phyloP scores from a whole-genome alignment of 2,797 vertebrate species.

The Mormyrops boulengeri region DNA sequence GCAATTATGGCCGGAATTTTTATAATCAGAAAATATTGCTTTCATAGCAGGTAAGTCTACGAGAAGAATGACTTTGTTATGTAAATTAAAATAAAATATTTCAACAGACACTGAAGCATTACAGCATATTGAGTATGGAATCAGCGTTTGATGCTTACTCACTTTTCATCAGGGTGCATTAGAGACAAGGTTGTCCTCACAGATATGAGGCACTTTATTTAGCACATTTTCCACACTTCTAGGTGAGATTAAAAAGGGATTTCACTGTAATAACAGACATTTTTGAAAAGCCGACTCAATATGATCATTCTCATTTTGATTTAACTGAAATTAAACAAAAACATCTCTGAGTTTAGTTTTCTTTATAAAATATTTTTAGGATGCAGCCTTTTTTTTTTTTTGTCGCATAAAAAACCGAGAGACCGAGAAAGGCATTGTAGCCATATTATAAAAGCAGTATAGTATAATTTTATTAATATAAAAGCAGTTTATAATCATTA shows the following conservation, averaged over 20 bases:
- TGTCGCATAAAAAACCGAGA: background rate
- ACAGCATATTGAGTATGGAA: background rate
- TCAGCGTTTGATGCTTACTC: background rate
- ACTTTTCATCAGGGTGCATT: background rate
- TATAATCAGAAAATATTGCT: slow-evolving; percentile 65
- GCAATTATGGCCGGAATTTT: slow-evolving; percentile 51
- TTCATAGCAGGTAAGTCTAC: slow-evolving; percentile 54
- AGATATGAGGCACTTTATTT: background rate
- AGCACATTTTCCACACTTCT: background rate
- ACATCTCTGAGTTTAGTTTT: background rate
- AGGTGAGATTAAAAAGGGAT: background rate
- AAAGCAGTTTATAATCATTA: background rate
- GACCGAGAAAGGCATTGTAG: background rate
- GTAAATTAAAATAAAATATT: background rate
- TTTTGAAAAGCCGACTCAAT: background rate
- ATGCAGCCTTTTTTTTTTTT: background rate
- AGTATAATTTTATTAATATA: background rate
- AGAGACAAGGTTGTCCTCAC: background rate
- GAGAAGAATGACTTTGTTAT: background rate
- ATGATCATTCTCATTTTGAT: background rate
- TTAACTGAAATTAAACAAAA: background rate
- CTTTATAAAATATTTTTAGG: background rate
- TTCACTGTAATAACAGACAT: background rate
- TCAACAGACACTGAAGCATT: background rate
- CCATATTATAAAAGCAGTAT: background rate